phyloP scores from a whole-genome alignment of 2,888 invertebrate genomes.

The Meliscaeva auricollis region DNA sequence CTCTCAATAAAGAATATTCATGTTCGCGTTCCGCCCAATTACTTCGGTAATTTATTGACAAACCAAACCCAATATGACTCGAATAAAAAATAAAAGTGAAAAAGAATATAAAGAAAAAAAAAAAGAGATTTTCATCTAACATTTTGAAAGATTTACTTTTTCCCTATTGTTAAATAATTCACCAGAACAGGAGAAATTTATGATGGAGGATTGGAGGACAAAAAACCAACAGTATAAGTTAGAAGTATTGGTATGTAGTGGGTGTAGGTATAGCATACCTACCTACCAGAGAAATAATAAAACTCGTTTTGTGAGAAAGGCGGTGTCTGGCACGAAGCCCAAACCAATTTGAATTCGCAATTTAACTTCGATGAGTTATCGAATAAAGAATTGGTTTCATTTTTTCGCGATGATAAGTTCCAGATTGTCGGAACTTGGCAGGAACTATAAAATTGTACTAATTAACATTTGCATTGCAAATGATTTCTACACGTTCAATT shows the following conservation, averaged over 20 bases:
- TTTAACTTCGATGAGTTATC: slow-evolving; percentile 70
- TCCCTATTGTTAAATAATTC: slow-evolving; percentile 49
- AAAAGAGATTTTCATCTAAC: slow-evolving; percentile 14
- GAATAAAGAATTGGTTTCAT: slow-evolving; percentile 44
- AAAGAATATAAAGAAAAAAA: neutral
- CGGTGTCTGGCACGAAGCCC: slow-evolving; percentile 65
- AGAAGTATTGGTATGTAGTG: neutral
- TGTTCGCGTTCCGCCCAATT: slow-evolving; percentile 28
- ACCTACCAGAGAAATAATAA: too few species aligned
- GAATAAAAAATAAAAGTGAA: neutral
- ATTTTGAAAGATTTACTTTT: slow-evolving; percentile 48
- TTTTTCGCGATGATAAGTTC: slow-evolving; percentile 44
- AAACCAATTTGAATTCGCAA: slow-evolving; percentile 69
- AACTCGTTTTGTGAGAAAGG: neutral
- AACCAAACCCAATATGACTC: slow-evolving; percentile 18
- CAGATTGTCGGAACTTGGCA: slow-evolving; percentile 32
- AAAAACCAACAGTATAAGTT: neutral
- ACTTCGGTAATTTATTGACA: slow-evolving; percentile 35
- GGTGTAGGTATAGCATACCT: too few species aligned
- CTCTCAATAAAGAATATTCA: slow-evolving; percentile 25
- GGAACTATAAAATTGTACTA: slow-evolving; percentile 59
- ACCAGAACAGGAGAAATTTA: slow-evolving; percentile 3
- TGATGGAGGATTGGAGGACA: slow-evolving; percentile 7
- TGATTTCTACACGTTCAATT: slow-evolving; percentile 47
- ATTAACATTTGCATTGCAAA: slow-evolving; percentile 61